Percentiles rank a stretch among this genome's conserved stretches.
Conservation (phyloP, 2,113 vertebrate species). For the Burhinus bistriatus region DNA sequence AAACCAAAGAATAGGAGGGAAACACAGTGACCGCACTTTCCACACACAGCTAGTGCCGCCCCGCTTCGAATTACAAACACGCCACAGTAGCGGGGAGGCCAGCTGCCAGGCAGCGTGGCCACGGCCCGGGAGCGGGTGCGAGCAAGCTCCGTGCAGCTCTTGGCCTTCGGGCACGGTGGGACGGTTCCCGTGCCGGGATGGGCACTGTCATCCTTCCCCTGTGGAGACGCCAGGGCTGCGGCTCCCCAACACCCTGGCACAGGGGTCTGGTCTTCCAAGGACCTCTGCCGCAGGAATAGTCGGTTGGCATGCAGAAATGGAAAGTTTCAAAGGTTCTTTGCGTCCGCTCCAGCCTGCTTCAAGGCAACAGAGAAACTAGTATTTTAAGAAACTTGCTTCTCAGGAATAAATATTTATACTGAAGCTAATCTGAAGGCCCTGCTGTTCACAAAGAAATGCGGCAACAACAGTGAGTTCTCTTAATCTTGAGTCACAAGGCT, state of each 20-base stretch:
- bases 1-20: background rate
- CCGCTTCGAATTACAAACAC: background rate
- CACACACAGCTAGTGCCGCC: accelerated
- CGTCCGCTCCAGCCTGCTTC: background rate
- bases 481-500: background rate
- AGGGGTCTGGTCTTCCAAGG: background rate
- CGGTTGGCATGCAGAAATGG: background rate
- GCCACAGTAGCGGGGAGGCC: background rate
- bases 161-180: accelerated
- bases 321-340: background rate
- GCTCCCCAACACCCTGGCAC: background rate
- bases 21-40: background rate
- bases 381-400: background rate
- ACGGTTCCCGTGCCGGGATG: accelerated
- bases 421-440: background rate
- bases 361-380: background rate
- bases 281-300: background rate
- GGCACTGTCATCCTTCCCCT: background rate
- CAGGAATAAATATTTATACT: background rate
- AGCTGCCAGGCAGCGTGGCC: accelerated
- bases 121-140: accelerated
- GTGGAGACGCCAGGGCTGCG: accelerated
- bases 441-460: background rate
- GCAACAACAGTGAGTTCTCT: background rate
- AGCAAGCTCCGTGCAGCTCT: background rate